These are phyloP conservation scores for Premnoplex brunnescens DNA, from an alignment of 2,797 vertebrate genomes.

Conservation along the genomic window DNA sequence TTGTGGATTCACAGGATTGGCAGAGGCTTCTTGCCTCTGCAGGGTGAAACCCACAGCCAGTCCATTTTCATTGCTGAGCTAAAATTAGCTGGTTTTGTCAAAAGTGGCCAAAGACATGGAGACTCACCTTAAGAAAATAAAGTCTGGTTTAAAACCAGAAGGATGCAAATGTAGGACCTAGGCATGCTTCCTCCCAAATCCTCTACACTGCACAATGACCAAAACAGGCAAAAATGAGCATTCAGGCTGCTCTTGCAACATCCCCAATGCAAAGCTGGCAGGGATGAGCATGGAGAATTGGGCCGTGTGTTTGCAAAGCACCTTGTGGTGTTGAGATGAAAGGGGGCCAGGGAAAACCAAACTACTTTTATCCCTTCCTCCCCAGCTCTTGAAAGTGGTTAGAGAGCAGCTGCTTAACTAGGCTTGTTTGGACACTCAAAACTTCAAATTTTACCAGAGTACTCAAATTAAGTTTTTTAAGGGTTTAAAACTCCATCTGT, in stretches of 20 bases:
- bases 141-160: neutral
- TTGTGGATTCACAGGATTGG: neutral
- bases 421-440: neutral
- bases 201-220: neutral
- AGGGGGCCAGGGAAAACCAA: neutral
- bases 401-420: neutral
- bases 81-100: constrained; percentile 54
- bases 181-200: neutral
- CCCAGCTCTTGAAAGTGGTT: neutral
- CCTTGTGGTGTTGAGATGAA: neutral
- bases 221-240: neutral
- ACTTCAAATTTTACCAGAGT: neutral
- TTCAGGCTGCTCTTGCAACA: neutral
- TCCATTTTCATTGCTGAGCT: constrained; percentile 53
- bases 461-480: neutral
- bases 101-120: neutral
- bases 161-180: neutral
- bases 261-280: neutral
- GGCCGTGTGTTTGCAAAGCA: neutral
- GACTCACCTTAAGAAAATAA: neutral
- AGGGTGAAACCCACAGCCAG: constrained; percentile 44
- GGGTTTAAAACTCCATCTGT: neutral
- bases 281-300: neutral
- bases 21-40: constrained; percentile 41
- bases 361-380: neutral